Base-by-base conservation (phyloP, 1,140 invertebrate genomes). In the Ganaspis sp. region DNA sequence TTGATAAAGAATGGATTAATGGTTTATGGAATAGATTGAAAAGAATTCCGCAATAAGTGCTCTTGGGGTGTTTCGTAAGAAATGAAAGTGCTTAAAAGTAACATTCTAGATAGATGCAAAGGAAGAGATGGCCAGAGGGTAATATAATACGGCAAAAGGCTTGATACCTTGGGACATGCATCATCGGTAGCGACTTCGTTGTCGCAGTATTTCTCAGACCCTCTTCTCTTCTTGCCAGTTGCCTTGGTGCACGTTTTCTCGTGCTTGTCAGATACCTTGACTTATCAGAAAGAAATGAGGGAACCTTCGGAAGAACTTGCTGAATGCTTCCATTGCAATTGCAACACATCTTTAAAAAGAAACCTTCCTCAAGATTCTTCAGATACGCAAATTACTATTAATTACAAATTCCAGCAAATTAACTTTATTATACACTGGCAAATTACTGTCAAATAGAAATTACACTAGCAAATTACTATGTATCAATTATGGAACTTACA, bases 141-240 rank as follows among this genome's bases (percentile, higher is more conserved):
- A 64, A 64, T 64, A 64, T 64, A 64, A 64, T 64, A 64, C 58
- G 15, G 21, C 15, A 29, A 64, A 64, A 64, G 58, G 23, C 58
- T 49, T 49, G 45, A 49, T 49, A 15, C 45, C 45, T 17, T 29
- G 11, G 11, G 23, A 26, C 58, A 64, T 64, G 21, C 26, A 64
- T 64, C 58, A 64, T 64, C 58, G 58, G 58, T 64, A 64, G 58
- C 58, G 23, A 64, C 26, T 64, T 26, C 15, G 23, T 64, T 64
- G 58, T 64, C 26, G 58, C 58, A 64, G 58, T 64, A 64, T 64
- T 64, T 64, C 58, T 64, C 21, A 29, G 54, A 64, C 58, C 23
- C 26, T 64, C 15, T 29, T 29, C 58, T 26, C 11, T 64, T 1
- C 1, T 8, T 34, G 26, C 23, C 23, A 64, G 23, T 64, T 34